Conservation (phyloP, 2,113 vertebrate genomes). For the Xiphorhynchus elegans region DNA sequence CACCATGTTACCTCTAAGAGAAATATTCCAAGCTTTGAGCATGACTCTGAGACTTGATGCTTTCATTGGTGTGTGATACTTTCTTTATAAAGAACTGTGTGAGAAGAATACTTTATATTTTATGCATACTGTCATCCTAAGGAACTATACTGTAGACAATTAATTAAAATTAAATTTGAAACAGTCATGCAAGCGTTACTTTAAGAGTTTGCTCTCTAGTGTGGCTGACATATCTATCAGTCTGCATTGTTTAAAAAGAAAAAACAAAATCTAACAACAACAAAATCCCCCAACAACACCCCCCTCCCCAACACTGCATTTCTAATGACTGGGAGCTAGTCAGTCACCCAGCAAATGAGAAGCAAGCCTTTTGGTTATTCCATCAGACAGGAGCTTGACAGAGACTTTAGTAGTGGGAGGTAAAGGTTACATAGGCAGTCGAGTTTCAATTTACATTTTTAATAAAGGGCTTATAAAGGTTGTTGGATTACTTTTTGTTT, state of each 20-base stretch:
- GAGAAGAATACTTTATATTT: not conserved
- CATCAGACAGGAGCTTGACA: slow-evolving; percentile 13
- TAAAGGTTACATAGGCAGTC: slow-evolving; percentile 29
- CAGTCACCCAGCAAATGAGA: slow-evolving; percentile 54
- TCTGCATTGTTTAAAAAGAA: not conserved
- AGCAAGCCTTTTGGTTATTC: not conserved
- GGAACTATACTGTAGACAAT: not conserved
- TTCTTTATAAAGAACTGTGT: not conserved
- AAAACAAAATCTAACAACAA: not conserved
- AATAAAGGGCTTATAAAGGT: not conserved
- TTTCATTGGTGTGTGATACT: not conserved
- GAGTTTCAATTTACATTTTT: slow-evolving; percentile 59
- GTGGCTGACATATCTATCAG: not conserved
- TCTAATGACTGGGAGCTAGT: slow-evolving; percentile 10
- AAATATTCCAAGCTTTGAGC: not conserved
- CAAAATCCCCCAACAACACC: too few species aligned
- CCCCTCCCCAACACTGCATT: not conserved
- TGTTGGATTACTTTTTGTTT: not conserved
- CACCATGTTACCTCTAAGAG: not conserved
- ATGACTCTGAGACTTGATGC: not conserved
- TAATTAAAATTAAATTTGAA: not conserved
- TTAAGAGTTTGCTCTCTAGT: not conserved
- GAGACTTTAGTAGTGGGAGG: not conserved
- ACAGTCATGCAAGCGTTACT: not conserved
- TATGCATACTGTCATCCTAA: not conserved